Evolutionary conservation across 2,888 invertebrate species (phyloP), one percentile per base, ranked within the genome.

Genomic region (Nomada ferruginata): DNA sequence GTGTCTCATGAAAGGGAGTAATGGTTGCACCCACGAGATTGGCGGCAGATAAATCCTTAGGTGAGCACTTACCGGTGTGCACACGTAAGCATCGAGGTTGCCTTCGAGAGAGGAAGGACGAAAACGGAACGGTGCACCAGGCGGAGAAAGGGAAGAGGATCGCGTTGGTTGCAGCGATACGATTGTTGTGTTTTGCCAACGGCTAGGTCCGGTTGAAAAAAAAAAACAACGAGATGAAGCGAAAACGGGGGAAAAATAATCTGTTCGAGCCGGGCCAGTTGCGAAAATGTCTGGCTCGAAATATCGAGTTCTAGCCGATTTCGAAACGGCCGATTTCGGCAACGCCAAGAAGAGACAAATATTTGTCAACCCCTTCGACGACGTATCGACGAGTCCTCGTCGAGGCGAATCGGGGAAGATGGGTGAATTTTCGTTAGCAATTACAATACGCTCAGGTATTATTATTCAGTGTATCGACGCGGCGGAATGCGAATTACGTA

Each of bases 1-100:
- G 89, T 91, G 91, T 91, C 91, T 88, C 89, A 89, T 80, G 85
- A 88, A 88, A 87, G 87, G 83, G 82, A 88, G 82, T 71, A 85
- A 83, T 63, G 83, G 88, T 86, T 88, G 80, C 84, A 87, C 86
- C 86, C 81, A 82, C 83, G 81, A 81, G 87, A 88, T 88, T 44
- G 79, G 53, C 68, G 70, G 26, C 68, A 79, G 87, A 87, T 87
- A 87, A 87, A 79, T 84, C 69, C 79, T 79, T 23, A 68, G 71
- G 82, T 59, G 76, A 65, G 78, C 76, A 70, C 74, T 70, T 63
- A 71, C 52, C 55, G 23, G 26, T 26, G 69, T 69, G 71, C 26
- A 59, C 76, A 59, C 79, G 77, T 84, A 79, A 79, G 63, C 81
- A 59, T 69, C 71, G 76, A 63, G 83, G 68, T 69, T 72, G 77